Conservation (phyloP, 2,888 invertebrate genomes). For the Cetonia aurata region DNA sequence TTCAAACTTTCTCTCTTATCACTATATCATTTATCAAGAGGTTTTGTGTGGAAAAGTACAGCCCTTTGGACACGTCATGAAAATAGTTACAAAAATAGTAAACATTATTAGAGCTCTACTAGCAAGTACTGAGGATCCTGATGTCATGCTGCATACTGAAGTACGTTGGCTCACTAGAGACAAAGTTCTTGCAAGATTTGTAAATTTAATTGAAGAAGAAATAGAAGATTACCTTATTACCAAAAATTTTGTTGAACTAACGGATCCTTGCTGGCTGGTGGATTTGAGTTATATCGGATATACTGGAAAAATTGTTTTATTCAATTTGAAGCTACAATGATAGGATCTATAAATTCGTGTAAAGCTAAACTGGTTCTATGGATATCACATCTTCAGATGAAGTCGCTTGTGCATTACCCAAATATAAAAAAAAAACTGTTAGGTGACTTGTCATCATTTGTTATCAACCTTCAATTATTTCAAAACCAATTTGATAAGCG, state of each 20-base stretch:
- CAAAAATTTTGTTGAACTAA: constrained; percentile 47
- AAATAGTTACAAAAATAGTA: constrained; percentile 2
- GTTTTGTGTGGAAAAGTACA: constrained; percentile 42
- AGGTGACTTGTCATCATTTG: constrained; percentile 31
- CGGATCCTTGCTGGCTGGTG: constrained; percentile 48
- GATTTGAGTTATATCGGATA: constrained; percentile 49
- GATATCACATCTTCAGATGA: constrained; percentile 50
- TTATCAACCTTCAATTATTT: constrained; percentile 38
- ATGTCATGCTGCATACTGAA: constrained; percentile 48
- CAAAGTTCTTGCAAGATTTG: no score
- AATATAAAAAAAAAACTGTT: constrained; percentile 38
- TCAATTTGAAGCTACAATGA: constrained; percentile 46
- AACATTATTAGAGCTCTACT: constrained; percentile 46
- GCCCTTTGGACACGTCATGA: no score
- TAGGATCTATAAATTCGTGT: constrained; percentile 49
- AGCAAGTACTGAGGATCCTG: constrained; percentile 30
- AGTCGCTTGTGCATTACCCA: constrained; percentile 45
- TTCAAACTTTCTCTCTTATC: not conserved
- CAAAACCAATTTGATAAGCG: constrained; percentile 41
- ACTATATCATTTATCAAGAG: constrained; percentile 42
- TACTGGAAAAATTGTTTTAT: constrained; percentile 49
- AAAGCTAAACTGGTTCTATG: constrained; percentile 47
- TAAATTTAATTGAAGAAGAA: constrained; percentile 46
- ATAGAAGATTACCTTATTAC: constrained; percentile 45
- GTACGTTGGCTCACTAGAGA: no score